phyloP scores from a whole-genome alignment of 2,113 vertebrate species.

The Amphiprion ocellaris region DNA sequence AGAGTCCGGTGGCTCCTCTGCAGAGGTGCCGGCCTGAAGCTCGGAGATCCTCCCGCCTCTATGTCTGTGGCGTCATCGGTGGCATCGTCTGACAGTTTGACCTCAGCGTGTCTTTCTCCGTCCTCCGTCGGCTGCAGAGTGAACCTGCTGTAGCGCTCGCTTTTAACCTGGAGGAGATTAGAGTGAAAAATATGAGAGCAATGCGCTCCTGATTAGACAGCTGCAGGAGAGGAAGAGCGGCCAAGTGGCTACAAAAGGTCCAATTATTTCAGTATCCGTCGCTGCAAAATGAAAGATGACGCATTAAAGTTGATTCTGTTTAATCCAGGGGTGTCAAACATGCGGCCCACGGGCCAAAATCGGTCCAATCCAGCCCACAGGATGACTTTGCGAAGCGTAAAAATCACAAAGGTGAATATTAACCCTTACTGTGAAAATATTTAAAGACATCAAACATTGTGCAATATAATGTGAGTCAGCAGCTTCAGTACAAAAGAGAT shows the following conservation, averaged over 20 bases:
- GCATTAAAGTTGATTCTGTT: rapidly evolving
- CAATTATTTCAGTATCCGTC: background rate
- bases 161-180: constrained; percentile 82
- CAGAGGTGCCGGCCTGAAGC: constrained; percentile 36
- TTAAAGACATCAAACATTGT: too few species aligned
- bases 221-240: background rate
- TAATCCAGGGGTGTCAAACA: too few species aligned
- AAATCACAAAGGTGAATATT: too few species aligned
- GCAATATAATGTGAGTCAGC: too few species aligned
- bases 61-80: constrained; percentile 84
- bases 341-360: too few species aligned
- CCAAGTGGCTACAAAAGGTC: background rate
- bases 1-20: constrained; percentile 41
- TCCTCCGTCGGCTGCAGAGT: constrained; percentile 88
- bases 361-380: too few species aligned
- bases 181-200: background rate
- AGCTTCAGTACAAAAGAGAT: too few species aligned
- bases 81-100: constrained; percentile 86
- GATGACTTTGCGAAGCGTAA: too few species aligned
- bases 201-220: background rate
- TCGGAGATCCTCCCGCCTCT: constrained; percentile 56
- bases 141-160: constrained; percentile 90
- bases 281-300: background rate
- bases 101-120: constrained; percentile 88
- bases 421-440: too few species aligned